Evolutionary conservation across 1,140 invertebrate genomes (phyloP), one percentile per base, ranked within the genome.

Genomic region (Trissolcus basalis): DNA sequence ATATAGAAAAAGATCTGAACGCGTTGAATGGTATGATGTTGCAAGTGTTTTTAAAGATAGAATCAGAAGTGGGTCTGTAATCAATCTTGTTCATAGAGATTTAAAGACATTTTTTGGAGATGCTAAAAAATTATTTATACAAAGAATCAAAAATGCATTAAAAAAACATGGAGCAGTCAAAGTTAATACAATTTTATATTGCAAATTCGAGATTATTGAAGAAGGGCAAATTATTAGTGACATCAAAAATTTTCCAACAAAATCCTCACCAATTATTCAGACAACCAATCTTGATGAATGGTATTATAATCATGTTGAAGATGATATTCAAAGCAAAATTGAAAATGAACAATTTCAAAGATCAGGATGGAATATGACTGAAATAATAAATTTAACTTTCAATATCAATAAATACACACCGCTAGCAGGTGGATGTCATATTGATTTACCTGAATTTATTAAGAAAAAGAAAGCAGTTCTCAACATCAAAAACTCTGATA

Each of bases 401-500:
- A 77, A 74, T 39, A 77, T 78, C 3, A 77, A 72, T 41, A 33
- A 64, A 51, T 76, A 77, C 51, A 45, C 16, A 11, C 72, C 79
- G 8, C 14, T n/a, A 76, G 7, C 4, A 43, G 69, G 10, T 1
- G 69, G 72, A 7, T 49, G 12, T 70, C 41, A 19, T 41, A 3
- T 50, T n/a, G 27, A 58, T 6, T 47, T 77, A 48, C 65, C 72
- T 3, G 11, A 50, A 13, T 33, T 14, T 43, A 73, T 80, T 9
- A n/a, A 56, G 35, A 10, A 51, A 7, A 78, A 80, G 45, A 61
- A 78, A 45, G 72, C 79, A 19, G 65, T 78, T 2, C 56, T 68
- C 5, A 74, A 68, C 36, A 50, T 67, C 1, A 19, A 67, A 47
- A 74, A 74, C 33, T 55, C 59, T 8, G 56, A 74, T 55, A 0